phyloP scores from a whole-genome alignment of 2,888 invertebrate species.

The Isoperla grammatica region DNA sequence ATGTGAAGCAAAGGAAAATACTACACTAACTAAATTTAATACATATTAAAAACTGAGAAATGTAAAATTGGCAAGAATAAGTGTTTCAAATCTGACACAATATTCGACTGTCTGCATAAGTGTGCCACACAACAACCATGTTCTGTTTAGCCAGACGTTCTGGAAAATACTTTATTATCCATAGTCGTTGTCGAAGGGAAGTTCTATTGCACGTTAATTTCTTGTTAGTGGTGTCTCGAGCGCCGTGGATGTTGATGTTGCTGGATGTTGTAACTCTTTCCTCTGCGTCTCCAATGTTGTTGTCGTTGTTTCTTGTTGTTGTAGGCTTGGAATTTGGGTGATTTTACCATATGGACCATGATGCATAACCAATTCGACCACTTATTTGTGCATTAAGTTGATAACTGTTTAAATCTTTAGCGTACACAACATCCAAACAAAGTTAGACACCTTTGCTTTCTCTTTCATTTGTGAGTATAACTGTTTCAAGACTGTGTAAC shows the following conservation, averaged over 20 bases:
- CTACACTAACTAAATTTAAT: no score
- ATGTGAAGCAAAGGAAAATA: no score
- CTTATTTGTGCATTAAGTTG: not conserved
- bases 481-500: not conserved
- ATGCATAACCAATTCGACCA: not conserved
- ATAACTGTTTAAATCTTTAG: not conserved
- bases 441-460: not conserved
- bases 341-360: constrained; percentile 33
- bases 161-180: no score
- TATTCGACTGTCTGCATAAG: no score
- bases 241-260: not conserved
- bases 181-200: no score
- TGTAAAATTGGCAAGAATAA: no score
- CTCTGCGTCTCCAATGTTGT: not conserved
- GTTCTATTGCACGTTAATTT: no score
- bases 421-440: constrained; percentile 1
- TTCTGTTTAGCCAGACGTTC: no score
- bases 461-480: not conserved
- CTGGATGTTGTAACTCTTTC: constrained; percentile 10
- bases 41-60: no score
- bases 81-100: no score
- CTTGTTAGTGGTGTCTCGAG: no score
- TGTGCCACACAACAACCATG: no score
- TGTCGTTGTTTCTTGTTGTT: constrained; percentile 4
- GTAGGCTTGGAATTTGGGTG: constrained; percentile 46